phyloP scores from a whole-genome alignment of 2,113 vertebrate species.

The Chamaetylas fuelleborni region DNA sequence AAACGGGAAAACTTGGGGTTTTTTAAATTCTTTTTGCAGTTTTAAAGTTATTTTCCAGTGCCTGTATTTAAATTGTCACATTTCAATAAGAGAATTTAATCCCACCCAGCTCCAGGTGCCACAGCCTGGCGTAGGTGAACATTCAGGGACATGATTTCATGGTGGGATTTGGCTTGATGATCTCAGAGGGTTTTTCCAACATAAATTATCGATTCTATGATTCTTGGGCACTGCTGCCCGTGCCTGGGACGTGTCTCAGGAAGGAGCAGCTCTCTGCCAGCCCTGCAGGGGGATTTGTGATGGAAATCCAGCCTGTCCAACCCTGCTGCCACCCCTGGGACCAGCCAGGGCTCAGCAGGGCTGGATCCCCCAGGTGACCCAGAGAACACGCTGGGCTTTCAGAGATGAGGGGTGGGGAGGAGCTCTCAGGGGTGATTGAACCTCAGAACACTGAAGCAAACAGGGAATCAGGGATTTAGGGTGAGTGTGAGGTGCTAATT shows the following conservation, averaged over 20 bases:
- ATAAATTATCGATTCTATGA: rapidly evolving
- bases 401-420: neutral
- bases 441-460: neutral
- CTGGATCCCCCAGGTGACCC: neutral
- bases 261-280: neutral
- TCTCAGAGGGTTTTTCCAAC: neutral
- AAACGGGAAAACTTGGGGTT: neutral
- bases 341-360: neutral
- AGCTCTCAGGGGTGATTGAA: neutral
- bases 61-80: neutral
- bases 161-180: neutral
- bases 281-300: neutral
- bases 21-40: neutral
- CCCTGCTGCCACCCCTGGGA: neutral
- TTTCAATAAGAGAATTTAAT: neutral
- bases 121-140: rapidly evolving
- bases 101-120: neutral
- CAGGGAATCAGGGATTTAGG: neutral
- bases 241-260: neutral
- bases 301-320: neutral
- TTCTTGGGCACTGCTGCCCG: neutral
- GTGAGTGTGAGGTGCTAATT: neutral
- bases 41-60: neutral
- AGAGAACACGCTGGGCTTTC: neutral
- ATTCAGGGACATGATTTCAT: rapidly evolving